These are phyloP conservation scores for Poecilia latipinna DNA, from an alignment of 2,113 vertebrate genomes.

Conservation along the genomic window DNA sequence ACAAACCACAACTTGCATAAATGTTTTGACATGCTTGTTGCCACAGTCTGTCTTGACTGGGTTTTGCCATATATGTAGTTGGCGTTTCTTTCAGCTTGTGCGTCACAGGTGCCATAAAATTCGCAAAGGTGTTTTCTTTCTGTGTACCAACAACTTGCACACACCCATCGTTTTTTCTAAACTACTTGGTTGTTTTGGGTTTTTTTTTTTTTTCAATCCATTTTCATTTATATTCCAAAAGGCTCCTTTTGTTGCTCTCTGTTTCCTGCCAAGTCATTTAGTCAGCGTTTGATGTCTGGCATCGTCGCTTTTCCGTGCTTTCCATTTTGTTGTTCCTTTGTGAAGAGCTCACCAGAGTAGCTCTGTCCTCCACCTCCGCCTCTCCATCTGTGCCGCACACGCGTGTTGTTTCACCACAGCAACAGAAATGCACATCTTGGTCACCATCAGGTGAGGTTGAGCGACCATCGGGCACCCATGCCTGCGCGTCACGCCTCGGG, in stretches of 20 bases:
- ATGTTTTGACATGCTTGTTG: not conserved
- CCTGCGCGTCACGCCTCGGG: not conserved
- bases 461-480: conserved; percentile 8
- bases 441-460: conserved; percentile 62
- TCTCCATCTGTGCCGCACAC: conserved; percentile 66
- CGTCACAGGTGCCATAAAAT: not conserved
- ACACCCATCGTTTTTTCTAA: not conserved
- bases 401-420: conserved; percentile 52
- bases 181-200: no score
- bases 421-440: conserved; percentile 57
- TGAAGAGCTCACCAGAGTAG: conserved; percentile 7
- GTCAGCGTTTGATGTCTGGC: conserved; percentile 48
- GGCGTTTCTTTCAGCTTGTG: not conserved
- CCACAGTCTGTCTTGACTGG: not conserved
- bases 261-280: conserved; percentile 49
- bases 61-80: not conserved
- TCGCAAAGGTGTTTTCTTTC: not conserved
- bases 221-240: conserved; percentile 6
- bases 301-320: conserved; percentile 31
- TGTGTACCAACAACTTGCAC: not conserved
- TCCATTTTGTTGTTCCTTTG: conserved; percentile 47
- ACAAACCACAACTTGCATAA: not conserved
- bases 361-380: conserved; percentile 57
- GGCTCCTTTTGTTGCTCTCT: conserved; percentile 31
- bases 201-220: not conserved